These are phyloP conservation scores for Brachionus rotundiformis DNA, from an alignment of 1,140 invertebrate species.

Conservation along the genomic window DNA sequence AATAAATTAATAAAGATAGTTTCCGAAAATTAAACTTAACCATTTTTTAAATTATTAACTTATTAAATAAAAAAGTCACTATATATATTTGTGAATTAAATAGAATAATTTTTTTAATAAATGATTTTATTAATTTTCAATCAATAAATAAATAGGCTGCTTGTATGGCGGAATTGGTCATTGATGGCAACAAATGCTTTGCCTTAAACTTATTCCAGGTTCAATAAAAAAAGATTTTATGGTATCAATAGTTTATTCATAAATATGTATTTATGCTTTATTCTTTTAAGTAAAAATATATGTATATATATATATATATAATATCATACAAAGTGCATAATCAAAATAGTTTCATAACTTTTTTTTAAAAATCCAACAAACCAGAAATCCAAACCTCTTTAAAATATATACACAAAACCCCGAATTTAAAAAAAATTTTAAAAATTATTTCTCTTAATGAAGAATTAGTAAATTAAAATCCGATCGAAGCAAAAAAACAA, in stretches of 20 bases:
- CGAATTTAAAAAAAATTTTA: not conserved
- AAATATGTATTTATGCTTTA: not conserved
- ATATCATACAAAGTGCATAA: constrained; percentile 38
- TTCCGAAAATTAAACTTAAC: no score
- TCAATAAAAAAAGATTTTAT: not conserved
- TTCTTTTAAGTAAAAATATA: not conserved
- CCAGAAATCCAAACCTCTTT: not conserved
- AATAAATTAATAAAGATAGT: no score
- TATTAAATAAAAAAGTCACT: no score
- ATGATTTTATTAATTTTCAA: no score
- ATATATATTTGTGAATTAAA: no score
- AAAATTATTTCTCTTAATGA: constrained; percentile 14
- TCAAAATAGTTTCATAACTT: not conserved
- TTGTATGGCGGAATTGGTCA: no score
- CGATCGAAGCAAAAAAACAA: constrained; percentile 14
- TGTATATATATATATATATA: constrained; percentile 1
- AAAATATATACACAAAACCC: not conserved
- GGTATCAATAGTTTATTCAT: constrained; percentile 19
- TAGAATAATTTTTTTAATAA: no score
- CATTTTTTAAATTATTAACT: no score
- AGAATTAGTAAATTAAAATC: constrained; percentile 2
- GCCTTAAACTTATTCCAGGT: no score
- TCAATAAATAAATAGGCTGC: no score
- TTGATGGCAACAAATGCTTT: no score
- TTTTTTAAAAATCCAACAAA: not conserved